A percentile compares a stretch with the other conserved stretches of the same genome.
phyloP scores from a whole-genome alignment of 2,797 vertebrate genomes.

The Eptatretus atami region DNA sequence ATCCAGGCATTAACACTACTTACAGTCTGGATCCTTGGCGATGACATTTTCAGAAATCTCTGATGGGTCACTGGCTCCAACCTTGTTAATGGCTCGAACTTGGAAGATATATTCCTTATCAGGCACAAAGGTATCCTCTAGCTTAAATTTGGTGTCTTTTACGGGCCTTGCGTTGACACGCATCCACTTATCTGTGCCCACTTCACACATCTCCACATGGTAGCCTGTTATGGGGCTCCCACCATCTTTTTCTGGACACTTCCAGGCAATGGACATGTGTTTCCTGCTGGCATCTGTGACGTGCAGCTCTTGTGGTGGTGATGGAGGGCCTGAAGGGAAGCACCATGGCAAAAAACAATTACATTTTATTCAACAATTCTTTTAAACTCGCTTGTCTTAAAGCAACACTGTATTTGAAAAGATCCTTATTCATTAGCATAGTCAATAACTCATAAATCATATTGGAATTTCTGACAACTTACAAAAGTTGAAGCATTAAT shows the following conservation, averaged over 20 bases:
- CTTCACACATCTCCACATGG: conserved; percentile 67
- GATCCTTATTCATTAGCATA: too few relatives aligned
- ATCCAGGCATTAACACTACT: conserved; percentile 11
- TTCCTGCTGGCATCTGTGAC: conserved; percentile 52
- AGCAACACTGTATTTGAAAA: too few relatives aligned
- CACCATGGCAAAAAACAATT: conserved; percentile 6
- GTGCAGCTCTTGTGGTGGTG: conserved; percentile 56
- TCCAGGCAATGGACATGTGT: conserved; percentile 65
- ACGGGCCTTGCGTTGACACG: conserved; percentile 76
- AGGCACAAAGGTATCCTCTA: conserved; percentile 54
- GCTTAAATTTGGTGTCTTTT: conserved; percentile 63
- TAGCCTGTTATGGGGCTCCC: conserved; percentile 60
- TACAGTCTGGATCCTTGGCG: conserved; percentile 73
- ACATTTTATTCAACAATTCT: conserved; percentile 6
- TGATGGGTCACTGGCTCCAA: conserved; percentile 70
- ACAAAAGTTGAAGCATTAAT: too few relatives aligned
- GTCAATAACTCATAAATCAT: too few relatives aligned
- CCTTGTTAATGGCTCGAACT: conserved; percentile 61
- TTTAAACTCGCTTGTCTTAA: too few relatives aligned
- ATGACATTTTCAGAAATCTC: conserved; percentile 78
- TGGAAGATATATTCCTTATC: conserved; percentile 75
- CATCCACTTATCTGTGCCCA: conserved; percentile 94
- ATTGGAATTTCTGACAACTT: too few relatives aligned
- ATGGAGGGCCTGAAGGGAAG: conserved; percentile 30
- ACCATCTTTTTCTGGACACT: conserved; percentile 51